These are phyloP conservation scores for Himalopsyche japonica DNA, from an alignment of 2,888 invertebrate species.

Conservation along the genomic window DNA sequence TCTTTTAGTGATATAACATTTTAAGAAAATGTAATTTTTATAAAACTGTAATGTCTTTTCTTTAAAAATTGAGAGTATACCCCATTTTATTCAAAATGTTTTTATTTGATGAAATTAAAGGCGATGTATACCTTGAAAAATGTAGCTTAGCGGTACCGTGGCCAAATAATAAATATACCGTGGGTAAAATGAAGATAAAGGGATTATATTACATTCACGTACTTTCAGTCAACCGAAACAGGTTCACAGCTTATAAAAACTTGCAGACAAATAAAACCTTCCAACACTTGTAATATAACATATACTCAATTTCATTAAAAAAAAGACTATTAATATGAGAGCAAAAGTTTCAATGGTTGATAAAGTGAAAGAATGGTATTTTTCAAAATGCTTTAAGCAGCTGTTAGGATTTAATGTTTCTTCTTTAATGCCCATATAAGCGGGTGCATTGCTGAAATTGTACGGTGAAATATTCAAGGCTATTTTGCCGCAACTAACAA, in stretches of 20 bases:
- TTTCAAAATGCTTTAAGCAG: too few species aligned
- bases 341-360: too few species aligned
- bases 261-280: not conserved
- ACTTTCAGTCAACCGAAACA: not conserved
- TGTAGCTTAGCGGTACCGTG: not conserved
- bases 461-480: not conserved
- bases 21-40: too few species aligned
- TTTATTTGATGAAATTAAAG: too few species aligned
- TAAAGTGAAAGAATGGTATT: too few species aligned
- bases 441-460: not conserved
- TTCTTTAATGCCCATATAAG: not conserved
- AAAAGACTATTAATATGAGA: too few species aligned
- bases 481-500: constrained; percentile 10
- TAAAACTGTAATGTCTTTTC: too few species aligned
- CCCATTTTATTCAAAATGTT: too few species aligned
- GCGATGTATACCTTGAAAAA: not conserved
- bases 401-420: not conserved
- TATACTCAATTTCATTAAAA: not conserved
- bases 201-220: constrained; percentile 23
- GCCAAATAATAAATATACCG: constrained; percentile 20
- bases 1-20: too few species aligned
- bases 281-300: not conserved
- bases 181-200: constrained; percentile 32
- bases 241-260: not conserved
- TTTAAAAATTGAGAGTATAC: too few species aligned